Evolutionary conservation across 2,888 invertebrate genomes (phyloP).

Genomic region (Drosophila sordidula): DNA sequence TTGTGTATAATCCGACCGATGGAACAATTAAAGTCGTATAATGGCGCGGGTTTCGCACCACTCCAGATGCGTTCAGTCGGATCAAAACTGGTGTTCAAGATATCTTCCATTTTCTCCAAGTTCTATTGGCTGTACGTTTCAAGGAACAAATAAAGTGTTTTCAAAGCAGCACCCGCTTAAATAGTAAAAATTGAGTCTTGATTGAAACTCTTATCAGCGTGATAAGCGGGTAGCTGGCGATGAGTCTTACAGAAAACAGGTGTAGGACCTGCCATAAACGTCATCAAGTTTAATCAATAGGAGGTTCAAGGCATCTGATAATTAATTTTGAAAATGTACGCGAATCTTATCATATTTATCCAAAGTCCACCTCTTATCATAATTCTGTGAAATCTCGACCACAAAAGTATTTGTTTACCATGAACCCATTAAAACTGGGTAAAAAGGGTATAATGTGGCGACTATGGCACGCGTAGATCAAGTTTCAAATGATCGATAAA

Average conservation of each 20-base stretch:
- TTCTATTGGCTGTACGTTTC: not conserved
- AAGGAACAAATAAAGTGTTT: not conserved
- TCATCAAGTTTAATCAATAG: not conserved
- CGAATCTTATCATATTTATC: slow-evolving; percentile 2
- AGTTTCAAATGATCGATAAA: no score
- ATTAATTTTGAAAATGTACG: not conserved
- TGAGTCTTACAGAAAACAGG: not conserved
- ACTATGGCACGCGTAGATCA: no score
- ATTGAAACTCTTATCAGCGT: slow-evolving; percentile 8
- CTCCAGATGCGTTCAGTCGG: slow-evolving; percentile 29
- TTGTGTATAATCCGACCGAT: slow-evolving; percentile 39
- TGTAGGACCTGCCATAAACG: slow-evolving; percentile 2
- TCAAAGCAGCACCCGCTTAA: slow-evolving; percentile 3
- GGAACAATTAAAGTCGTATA: slow-evolving; percentile 42
- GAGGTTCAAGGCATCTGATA: not conserved
- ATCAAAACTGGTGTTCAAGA: slow-evolving; percentile 26
- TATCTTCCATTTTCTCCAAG: slow-evolving; percentile 8
- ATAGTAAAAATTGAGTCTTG: not conserved
- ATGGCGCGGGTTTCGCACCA: slow-evolving; percentile 14
- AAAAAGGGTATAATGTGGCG: no score
- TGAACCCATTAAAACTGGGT: no score
- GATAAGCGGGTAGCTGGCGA: not conserved
- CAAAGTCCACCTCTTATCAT: not conserved
- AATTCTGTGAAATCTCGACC: not conserved
- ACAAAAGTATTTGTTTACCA: not conserved